A percentile compares a stretch with the other conserved stretches of the same genome.
These are phyloP conservation scores for Rhinichthys klamathensis DNA, from an alignment of 2,113 vertebrate genomes.

Conservation along the genomic window DNA sequence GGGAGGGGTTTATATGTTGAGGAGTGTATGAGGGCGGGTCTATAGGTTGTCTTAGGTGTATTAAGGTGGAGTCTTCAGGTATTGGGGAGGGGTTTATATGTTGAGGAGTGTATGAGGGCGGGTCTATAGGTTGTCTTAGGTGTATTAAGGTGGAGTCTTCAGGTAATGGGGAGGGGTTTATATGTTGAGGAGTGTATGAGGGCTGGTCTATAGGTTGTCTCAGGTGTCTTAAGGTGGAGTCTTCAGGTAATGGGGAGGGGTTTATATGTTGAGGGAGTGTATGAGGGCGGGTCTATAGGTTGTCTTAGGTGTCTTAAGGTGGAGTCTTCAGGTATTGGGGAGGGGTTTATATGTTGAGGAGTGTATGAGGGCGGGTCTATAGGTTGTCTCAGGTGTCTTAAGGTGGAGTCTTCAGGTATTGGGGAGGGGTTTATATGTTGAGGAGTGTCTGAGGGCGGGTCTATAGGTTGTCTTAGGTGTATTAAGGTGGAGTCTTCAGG, in stretches of 20 bases:
- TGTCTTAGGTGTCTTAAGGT: not conserved
- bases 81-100: too few species aligned
- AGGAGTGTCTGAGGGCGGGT: not conserved
- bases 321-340: not conserved
- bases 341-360: not conserved
- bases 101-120: too few species aligned
- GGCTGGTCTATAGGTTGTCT: not conserved
- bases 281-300: not conserved
- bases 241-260: not conserved
- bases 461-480: not conserved
- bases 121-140: too few species aligned
- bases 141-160: not conserved
- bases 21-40: not conserved
- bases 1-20: not conserved
- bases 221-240: not conserved
- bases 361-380: not conserved
- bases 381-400: not conserved
- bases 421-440: not conserved
- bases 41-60: too few species aligned
- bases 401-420: not conserved
- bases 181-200: not conserved
- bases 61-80: too few species aligned
- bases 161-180: not conserved
- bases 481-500: too few species aligned
- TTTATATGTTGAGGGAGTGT: too few species aligned